phyloP scores from a whole-genome alignment of 2,797 vertebrate species.

The Chelmon rostratus region DNA sequence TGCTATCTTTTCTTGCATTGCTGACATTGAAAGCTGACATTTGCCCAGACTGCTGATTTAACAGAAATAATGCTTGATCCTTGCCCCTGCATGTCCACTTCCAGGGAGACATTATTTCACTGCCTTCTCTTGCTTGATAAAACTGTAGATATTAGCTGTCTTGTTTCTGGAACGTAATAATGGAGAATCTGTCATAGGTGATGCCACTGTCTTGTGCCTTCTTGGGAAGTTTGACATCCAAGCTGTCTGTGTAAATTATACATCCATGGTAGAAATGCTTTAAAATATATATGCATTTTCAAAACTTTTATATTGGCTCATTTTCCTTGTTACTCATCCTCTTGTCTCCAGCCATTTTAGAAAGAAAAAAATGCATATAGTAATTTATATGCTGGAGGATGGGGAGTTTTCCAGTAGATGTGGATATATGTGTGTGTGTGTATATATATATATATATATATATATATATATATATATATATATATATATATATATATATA shows the following conservation, averaged over 20 bases:
- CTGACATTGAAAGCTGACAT: conserved; percentile 5
- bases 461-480: not conserved
- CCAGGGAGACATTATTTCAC: not conserved
- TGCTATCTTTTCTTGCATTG: not conserved
- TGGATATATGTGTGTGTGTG: too few relatives aligned
- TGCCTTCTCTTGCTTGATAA: not conserved
- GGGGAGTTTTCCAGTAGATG: too few relatives aligned
- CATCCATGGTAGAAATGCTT: not conserved
- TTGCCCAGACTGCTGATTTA: conserved; percentile 4
- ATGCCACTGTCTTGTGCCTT: not conserved
- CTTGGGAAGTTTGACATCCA: not conserved
- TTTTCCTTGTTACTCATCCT: not conserved
- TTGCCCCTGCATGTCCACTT: conserved; percentile 21
- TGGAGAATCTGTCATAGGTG: not conserved
- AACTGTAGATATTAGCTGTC: not conserved
- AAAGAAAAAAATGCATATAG: not conserved
- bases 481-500: not conserved
- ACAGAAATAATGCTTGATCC: conserved; percentile 5
- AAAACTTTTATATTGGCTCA: not conserved
- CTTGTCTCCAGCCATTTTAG: not conserved
- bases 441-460: not conserved
- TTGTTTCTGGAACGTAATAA: not conserved
- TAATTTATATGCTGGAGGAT: not conserved
- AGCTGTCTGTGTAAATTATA: not conserved
- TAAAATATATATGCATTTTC: not conserved